A percentile compares a stretch with the other conserved stretches of the same genome.
Evolutionary conservation across 2,113 vertebrate genomes (phyloP).

Genomic region (Podocnemis expansa): DNA sequence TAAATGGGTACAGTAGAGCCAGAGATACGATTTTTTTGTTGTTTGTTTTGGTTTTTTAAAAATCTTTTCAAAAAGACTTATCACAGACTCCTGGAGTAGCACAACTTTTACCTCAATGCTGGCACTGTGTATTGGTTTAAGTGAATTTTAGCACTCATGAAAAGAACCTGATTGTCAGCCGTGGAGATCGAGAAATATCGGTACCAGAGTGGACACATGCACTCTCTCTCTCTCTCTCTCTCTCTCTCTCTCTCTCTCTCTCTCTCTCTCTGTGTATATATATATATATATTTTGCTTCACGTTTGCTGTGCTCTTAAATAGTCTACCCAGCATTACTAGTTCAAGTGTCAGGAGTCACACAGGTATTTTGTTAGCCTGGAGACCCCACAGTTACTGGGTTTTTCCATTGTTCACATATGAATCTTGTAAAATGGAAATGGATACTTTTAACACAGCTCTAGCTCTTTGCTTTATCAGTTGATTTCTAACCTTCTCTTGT

Average conservation of each 20-base stretch:
- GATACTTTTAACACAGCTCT: not conserved
- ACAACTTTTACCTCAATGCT: not conserved
- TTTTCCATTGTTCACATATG: not conserved
- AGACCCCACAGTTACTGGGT: not conserved
- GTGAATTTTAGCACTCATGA: not conserved
- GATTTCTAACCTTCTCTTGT: not conserved
- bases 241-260: too few relatives aligned
- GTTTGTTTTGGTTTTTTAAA: not conserved
- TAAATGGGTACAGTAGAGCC: not conserved
- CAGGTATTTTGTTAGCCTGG: not conserved
- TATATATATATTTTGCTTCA: not conserved
- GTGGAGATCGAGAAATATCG: conserved; percentile 18
- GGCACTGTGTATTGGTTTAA: conserved; percentile 2
- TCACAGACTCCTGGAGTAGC: not conserved
- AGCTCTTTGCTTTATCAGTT: not conserved
- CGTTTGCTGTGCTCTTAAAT: not conserved
- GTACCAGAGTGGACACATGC: too few relatives aligned
- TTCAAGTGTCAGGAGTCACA: not conserved
- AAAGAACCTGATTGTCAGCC: not conserved
- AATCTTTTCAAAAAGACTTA: not conserved
- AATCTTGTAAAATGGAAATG: not conserved
- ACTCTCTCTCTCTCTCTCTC: too few relatives aligned
- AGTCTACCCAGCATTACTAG: not conserved
- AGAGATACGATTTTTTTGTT: not conserved
- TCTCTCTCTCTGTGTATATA: too few relatives aligned